phyloP scores from a whole-genome alignment of 2,888 invertebrate species.

The Diabrotica balteata region DNA sequence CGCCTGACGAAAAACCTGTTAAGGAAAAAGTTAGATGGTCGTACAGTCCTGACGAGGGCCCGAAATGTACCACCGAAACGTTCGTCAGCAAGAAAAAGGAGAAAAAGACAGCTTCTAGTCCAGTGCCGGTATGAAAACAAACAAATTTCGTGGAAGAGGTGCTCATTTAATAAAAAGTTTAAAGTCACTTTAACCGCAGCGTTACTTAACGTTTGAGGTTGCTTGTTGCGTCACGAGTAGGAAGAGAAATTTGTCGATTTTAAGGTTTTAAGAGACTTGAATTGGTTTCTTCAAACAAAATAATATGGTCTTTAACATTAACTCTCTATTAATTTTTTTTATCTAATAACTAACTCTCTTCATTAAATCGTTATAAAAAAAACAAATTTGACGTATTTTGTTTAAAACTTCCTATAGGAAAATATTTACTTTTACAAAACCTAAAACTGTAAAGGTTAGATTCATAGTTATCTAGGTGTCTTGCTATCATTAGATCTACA shows the following conservation, averaged over 20 bases:
- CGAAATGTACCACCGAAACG: slow-evolving; percentile 58
- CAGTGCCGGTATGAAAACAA: slow-evolving; percentile 58
- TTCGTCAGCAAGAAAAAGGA: slow-evolving; percentile 56
- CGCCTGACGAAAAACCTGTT: slow-evolving; percentile 57
- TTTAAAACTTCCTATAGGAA: too few relatives aligned
- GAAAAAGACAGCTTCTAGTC: slow-evolving; percentile 55
- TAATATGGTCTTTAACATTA: too few relatives aligned
- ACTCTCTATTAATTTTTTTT: too few relatives aligned
- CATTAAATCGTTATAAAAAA: too few relatives aligned
- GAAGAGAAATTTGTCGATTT: slow-evolving; percentile 8
- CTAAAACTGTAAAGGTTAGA: too few relatives aligned
- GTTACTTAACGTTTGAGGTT: slow-evolving; percentile 8
- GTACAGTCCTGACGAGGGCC: slow-evolving; percentile 60
- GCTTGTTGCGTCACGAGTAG: slow-evolving; percentile 7
- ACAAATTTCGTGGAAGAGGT: slow-evolving; percentile 36
- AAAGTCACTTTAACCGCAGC: slow-evolving; percentile 1
- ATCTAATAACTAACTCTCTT: too few relatives aligned
- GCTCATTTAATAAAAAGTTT: slow-evolving; percentile 28
- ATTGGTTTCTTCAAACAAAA: slow-evolving; percentile 1
- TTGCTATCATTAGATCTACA: too few relatives aligned
- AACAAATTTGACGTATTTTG: too few relatives aligned
- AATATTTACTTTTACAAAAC: too few relatives aligned
- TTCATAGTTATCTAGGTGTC: too few relatives aligned
- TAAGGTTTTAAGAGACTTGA: not conserved
- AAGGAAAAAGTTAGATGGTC: slow-evolving; percentile 60